A percentile compares a stretch with the other conserved stretches of the same genome.
Evolutionary conservation across 2,797 vertebrate genomes (phyloP).

Genomic region (Diceros bicornis): DNA sequence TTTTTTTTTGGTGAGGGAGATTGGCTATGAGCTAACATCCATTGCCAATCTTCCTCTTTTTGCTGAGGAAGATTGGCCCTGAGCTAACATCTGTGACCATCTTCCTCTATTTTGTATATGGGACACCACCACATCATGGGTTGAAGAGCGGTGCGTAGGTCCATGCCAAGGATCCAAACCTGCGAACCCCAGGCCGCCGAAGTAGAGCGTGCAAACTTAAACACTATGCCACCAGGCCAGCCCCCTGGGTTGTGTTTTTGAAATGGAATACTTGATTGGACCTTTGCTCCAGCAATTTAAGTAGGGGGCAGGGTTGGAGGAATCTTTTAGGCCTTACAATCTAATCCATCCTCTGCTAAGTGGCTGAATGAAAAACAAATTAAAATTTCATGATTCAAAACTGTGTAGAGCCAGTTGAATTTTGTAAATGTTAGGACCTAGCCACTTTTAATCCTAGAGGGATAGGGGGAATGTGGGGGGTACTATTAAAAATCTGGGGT

Average conservation of each 20-base stretch:
- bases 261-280: neutral
- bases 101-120: too few relatives aligned
- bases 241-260: neutral
- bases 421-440: neutral
- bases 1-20: too few relatives aligned
- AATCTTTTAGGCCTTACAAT: neutral
- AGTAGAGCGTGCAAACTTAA: too few relatives aligned
- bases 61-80: too few relatives aligned
- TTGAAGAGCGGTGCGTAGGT: too few relatives aligned
- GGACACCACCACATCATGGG: too few relatives aligned
- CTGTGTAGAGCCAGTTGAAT: neutral
- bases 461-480: neutral
- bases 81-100: too few relatives aligned
- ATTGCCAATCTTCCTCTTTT: too few relatives aligned
- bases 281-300: neutral
- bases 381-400: constrained; percentile 13
- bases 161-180: too few relatives aligned
- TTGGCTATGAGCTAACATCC: too few relatives aligned
- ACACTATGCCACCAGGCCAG: too few relatives aligned
- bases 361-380: constrained; percentile 31
- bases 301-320: neutral
- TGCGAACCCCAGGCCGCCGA: too few relatives aligned
- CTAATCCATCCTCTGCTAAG: neutral
- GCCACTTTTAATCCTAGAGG: neutral
- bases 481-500: neutral